These are phyloP conservation scores for Lasioglossum baleicum DNA, from an alignment of 1,140 invertebrate genomes.

Conservation along the genomic window DNA sequence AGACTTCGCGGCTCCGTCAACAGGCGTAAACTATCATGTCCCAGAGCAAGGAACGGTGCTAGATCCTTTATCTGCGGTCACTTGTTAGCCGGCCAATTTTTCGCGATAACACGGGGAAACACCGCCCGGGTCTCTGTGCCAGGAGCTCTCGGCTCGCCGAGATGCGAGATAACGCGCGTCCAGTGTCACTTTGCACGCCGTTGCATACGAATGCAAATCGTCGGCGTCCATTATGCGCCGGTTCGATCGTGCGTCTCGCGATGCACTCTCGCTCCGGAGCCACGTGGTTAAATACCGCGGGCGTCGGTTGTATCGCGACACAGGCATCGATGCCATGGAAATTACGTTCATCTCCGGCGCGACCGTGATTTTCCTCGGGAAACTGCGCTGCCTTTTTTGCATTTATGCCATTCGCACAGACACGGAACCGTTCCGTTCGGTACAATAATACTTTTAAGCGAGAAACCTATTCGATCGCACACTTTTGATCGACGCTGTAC, in stretches of 20 bases:
- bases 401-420: no score
- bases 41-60: not conserved
- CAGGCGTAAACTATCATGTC: not conserved
- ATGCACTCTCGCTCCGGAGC: not conserved
- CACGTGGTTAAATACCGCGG: conserved; percentile 30
- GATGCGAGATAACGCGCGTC: conserved; percentile 9
- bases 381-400: not conserved
- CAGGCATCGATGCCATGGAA: conserved; percentile 11
- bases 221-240: conserved; percentile 11
- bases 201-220: conserved; percentile 31
- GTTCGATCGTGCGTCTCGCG: not conserved
- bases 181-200: conserved; percentile 17
- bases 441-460: no score
- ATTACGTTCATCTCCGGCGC: conserved; percentile 8
- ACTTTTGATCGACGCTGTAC: no score
- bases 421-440: no score
- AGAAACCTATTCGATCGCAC: no score
- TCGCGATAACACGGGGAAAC: conserved; percentile 1
- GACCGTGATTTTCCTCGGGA: conserved; percentile 4
- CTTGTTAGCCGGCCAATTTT: conserved; percentile 16
- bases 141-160: not conserved
- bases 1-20: not conserved
- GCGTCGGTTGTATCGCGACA: conserved; percentile 11
- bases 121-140: not conserved
- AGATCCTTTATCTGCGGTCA: not conserved